Evolutionary conservation across 2,113 vertebrate species (phyloP), one percentile per base, ranked within the genome.

Genomic region (Bos javanicus): DNA sequence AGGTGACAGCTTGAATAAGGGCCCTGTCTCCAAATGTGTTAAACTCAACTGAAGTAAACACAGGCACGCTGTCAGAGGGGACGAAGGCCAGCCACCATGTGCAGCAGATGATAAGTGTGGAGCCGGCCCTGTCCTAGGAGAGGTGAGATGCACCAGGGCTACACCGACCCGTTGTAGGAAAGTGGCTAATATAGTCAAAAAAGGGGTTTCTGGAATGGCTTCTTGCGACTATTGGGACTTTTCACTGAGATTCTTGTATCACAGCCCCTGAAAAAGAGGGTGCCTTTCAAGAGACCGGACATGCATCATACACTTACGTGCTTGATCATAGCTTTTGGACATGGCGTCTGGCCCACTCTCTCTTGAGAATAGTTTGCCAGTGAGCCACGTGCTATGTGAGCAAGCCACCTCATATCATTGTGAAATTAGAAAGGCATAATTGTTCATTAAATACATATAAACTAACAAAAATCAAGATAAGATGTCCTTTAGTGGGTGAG

Each of bases 381-480:
- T 59, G 80, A 90, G 39, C 62, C 62, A 12, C 46, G 62, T 67
- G 48, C 80, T 54, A 0, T 80, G 39, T 84, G 90, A 87, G 56
- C 71, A 91, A 52, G 50, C 46, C 39, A 48, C 46, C 54, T 67
- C 92, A 14, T 64, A 39, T 80, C 71, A 71, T 87, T 74, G 94
- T 90, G 62, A 95, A 96, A 90, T 3, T 83, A 46, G 57, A 46
- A 52, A 62, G 28, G 78, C 23, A 23, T 93, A 78, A 52, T 90
- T 85, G 48, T 93, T 95, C 84, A 91, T 91, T 83, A 83, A 93
- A 91, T 56, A 67, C 57, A 16, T 59, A 87, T 25, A 84, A 87
- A 89, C 76, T 78, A 52, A 62, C 50, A 36, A 46, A 95, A 64
- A 95, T 94, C 6, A 19, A 97, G 94, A 81, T 87, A 95, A 96